Percentiles rank a stretch among this genome's conserved stretches.
Conservation (phyloP, 2,113 vertebrate genomes). For the Piaya cayana region DNA sequence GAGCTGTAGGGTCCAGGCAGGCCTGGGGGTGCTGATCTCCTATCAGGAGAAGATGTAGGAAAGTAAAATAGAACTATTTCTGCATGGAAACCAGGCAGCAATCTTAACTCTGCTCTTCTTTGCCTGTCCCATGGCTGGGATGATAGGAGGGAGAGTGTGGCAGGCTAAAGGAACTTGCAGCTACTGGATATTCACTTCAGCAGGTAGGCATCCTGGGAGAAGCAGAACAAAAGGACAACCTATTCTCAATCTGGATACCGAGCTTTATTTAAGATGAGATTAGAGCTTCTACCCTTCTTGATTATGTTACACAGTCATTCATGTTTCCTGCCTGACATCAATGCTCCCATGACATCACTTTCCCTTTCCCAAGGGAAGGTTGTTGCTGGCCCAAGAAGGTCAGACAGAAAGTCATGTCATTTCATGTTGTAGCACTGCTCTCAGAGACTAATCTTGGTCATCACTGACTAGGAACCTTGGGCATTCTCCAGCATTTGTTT, state of each 20-base stretch:
- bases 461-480: not conserved
- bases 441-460: not conserved
- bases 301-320: not conserved
- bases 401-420: accelerated
- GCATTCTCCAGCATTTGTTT: not conserved
- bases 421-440: not conserved
- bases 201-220: not conserved
- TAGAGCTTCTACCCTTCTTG: not conserved
- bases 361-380: not conserved
- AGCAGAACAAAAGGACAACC: not conserved
- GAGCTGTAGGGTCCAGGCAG: not conserved
- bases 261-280: not conserved
- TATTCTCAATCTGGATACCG: not conserved
- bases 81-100: not conserved
- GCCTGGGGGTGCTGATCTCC: not conserved
- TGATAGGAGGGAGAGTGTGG: not conserved
- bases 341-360: not conserved
- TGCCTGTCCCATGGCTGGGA: not conserved
- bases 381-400: not conserved
- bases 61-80: not conserved
- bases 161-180: not conserved
- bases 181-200: not conserved
- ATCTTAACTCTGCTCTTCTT: not conserved
- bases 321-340: not conserved
- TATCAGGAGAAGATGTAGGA: not conserved